Percentiles rank a stretch among this genome's conserved stretches.
These are phyloP conservation scores for Mesorhabditis sp. DNA, from an alignment of 2,888 invertebrate genomes.

Conservation along the genomic window DNA sequence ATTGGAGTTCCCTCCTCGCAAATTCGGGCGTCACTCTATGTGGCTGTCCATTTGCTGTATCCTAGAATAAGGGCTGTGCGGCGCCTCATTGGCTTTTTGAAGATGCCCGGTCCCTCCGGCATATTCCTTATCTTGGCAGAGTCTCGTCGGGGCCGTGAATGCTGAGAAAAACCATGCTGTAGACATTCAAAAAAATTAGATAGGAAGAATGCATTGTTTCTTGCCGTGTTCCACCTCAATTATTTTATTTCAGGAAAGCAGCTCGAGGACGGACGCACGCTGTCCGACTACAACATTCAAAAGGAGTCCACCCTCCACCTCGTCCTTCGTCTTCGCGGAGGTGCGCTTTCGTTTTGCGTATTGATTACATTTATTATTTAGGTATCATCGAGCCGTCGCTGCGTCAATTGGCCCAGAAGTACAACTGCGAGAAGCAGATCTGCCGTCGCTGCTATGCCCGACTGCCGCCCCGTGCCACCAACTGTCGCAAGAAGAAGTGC, in stretches of 20 bases:
- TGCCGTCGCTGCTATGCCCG: constrained; percentile 99
- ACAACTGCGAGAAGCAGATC: constrained; percentile 99
- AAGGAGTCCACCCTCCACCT: constrained; percentile 23
- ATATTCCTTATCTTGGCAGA: no score
- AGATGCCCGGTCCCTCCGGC: no score
- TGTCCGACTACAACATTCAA: constrained; percentile 26
- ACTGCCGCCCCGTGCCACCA: constrained; percentile 95
- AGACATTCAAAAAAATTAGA: no score
- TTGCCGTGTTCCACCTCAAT: no score
- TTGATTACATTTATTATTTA: constrained; percentile 12
- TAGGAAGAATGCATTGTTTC: no score
- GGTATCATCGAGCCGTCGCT: constrained; percentile 92
- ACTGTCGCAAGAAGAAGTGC: constrained; percentile 98
- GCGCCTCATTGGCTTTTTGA: no score
- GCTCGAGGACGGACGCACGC: constrained; percentile 24
- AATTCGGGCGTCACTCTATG: no score
- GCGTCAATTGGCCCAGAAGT: constrained; percentile 93
- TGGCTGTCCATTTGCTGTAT: no score
- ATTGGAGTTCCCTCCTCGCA: no score
- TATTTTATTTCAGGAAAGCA: constrained; percentile 29
- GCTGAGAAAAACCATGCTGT: no score
- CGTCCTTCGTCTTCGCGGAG: constrained; percentile 19
- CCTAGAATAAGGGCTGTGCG: no score
- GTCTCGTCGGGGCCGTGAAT: no score
- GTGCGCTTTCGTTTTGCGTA: neutral